phyloP scores from a whole-genome alignment of 2,113 vertebrate species.

The Pyrgilauda ruficollis region DNA sequence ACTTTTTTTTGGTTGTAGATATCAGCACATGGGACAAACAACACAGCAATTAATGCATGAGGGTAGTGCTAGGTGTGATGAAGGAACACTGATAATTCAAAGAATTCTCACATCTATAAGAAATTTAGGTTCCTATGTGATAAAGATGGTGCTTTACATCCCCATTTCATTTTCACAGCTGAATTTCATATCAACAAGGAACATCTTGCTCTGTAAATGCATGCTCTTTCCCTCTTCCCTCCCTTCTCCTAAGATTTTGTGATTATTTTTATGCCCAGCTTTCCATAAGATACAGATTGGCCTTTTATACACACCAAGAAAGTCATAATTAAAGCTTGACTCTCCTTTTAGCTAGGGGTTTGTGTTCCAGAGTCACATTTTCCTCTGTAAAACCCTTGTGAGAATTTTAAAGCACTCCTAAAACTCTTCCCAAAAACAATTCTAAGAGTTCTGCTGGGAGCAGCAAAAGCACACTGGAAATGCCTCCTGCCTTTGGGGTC shows the following conservation, averaged over 20 bases:
- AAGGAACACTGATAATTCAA: neutral
- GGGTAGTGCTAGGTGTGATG: neutral
- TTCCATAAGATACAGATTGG: neutral
- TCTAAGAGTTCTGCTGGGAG: neutral
- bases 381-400: neutral
- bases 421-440: neutral
- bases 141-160: neutral
- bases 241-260: neutral
- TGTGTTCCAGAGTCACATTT: neutral
- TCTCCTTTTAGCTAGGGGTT: neutral
- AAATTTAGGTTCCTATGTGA: neutral
- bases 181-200: neutral
- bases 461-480: neutral
- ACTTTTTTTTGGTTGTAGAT: neutral
- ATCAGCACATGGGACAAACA: neutral
- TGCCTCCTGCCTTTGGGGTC: neutral
- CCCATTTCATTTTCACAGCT: neutral
- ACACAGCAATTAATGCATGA: neutral
- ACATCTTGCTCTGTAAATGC: neutral
- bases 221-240: neutral
- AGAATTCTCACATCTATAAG: neutral
- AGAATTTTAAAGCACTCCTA: neutral
- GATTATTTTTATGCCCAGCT: neutral
- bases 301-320: neutral
- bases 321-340: neutral